Conservation (phyloP, 2,797 vertebrate genomes). For the Mustela erminea region DNA sequence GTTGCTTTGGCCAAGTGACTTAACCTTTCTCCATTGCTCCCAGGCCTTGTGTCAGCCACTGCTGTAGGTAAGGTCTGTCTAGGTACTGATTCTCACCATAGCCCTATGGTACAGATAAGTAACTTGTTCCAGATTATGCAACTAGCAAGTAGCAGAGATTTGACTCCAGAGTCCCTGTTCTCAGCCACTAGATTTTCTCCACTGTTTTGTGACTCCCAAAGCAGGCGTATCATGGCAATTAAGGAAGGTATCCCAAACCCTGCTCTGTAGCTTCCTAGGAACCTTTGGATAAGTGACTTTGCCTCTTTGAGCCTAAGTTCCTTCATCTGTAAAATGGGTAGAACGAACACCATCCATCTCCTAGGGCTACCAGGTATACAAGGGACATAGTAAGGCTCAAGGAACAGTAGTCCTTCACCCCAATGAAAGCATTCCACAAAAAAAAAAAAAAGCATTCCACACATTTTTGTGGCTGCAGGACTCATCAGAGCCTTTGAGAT, state of each 20-base stretch:
- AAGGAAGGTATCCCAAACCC: not conserved
- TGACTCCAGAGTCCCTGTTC: not conserved
- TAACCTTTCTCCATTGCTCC: not conserved
- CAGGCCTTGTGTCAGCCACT: not conserved
- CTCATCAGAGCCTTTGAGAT: slow-evolving; percentile 34
- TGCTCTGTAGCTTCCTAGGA: not conserved
- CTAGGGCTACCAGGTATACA: not conserved
- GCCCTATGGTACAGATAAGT: not conserved
- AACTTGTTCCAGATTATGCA: not conserved
- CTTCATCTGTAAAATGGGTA: not conserved
- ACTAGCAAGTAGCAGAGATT: not conserved
- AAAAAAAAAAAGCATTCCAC: not conserved
- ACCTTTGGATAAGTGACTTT: not conserved
- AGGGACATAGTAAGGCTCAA: not conserved
- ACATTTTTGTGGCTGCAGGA: not conserved
- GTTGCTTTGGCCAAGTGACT: not conserved
- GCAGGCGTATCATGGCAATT: not conserved
- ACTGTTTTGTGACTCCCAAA: not conserved
- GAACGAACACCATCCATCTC: not conserved
- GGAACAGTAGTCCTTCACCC: not conserved
- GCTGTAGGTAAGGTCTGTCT: not conserved
- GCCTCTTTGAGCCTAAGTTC: not conserved
- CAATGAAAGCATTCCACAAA: not conserved
- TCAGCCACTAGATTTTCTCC: not conserved
- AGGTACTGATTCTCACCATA: not conserved